phyloP scores from a whole-genome alignment of 2,113 vertebrate species.

The Uropsilus gracilis region DNA sequence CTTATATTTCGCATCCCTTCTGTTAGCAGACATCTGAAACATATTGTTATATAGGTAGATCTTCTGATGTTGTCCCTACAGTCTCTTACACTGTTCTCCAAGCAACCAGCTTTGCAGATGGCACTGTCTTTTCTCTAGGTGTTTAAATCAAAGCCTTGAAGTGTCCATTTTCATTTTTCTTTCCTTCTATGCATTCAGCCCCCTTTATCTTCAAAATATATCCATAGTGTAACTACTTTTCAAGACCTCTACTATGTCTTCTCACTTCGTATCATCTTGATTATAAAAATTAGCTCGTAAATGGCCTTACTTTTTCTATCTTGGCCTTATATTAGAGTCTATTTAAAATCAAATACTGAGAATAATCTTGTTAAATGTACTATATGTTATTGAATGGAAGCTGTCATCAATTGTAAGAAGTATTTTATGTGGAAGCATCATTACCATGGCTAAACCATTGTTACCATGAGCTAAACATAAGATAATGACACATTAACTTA shows the following conservation, averaged over 20 bases:
- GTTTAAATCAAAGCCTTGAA: not conserved
- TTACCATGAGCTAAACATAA: not conserved
- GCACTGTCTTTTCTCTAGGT: not conserved
- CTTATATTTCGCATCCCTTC: not conserved
- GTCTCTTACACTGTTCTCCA: not conserved
- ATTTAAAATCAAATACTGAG: not conserved
- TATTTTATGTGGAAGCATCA: not conserved
- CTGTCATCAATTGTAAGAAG: not conserved
- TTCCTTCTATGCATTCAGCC: not conserved
- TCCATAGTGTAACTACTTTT: not conserved
- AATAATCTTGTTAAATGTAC: slow-evolving; percentile 1
- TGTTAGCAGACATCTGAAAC: slow-evolving; percentile 22
- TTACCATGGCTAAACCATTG: not conserved
- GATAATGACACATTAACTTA: not conserved
- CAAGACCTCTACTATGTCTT: not conserved
- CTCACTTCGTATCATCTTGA: not conserved
- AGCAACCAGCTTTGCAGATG: not conserved
- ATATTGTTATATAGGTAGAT: not conserved
- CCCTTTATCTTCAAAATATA: not conserved
- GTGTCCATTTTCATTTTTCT: not conserved
- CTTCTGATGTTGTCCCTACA: not conserved
- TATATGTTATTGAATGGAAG: not conserved
- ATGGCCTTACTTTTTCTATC: not conserved
- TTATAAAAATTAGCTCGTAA: not conserved
- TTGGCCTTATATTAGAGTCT: not conserved